Base-by-base conservation (phyloP, 2,113 vertebrate genomes). In the Pygoscelis adeliae region DNA sequence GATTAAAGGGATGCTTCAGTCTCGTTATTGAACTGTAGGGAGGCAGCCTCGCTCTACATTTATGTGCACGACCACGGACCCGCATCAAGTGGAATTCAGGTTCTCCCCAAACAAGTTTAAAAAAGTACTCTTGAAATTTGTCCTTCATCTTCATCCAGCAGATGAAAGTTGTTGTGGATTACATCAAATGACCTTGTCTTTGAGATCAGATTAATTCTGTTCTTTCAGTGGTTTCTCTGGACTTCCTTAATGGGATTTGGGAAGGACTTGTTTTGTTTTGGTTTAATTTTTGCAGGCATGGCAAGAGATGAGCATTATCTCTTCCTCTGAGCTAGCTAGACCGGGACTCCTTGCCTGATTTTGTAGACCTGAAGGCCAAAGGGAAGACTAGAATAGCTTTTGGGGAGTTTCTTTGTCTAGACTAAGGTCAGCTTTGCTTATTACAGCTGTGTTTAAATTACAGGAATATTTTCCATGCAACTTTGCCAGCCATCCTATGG, bases 1-100 rank as follows among this genome's bases (percentile, higher is more conserved):
- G 21, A 0, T 76, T 40, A 34, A 49, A 72, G 83, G 65, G 29
- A 11, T 9, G 0, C 7, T n/a, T 29, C 0, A 4, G 22, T 18
- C 50, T 44, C 0, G 0, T 29, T 25, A 5, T 2, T 20, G 40
- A 40, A 27, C 30, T 40, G 9, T 1, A 15, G 47, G 29, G 77
- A 36, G 58, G 50, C 18, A 42, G 74, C 67, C 32, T 52, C 13
- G 47, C 44, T 11, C 44, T 26, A 3, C 13, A 3, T 36, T 32
- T 16, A 6, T 21, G 9, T 5, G 4, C 10, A 4, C 40, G 40
- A 2, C 20, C 12, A 8, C 26, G 6, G 32, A 10, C 30, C 27
- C 13, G 8, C 9, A 0, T 19, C 6, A 1, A 3, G 29, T 5
- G 61, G 25, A 3, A 3, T 10, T 67, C 7, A 7, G 17, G 2